A percentile compares a stretch with the other conserved stretches of the same genome.
Conservation (phyloP, 2,888 invertebrate genomes). For the Tetrapedia diversipes region DNA sequence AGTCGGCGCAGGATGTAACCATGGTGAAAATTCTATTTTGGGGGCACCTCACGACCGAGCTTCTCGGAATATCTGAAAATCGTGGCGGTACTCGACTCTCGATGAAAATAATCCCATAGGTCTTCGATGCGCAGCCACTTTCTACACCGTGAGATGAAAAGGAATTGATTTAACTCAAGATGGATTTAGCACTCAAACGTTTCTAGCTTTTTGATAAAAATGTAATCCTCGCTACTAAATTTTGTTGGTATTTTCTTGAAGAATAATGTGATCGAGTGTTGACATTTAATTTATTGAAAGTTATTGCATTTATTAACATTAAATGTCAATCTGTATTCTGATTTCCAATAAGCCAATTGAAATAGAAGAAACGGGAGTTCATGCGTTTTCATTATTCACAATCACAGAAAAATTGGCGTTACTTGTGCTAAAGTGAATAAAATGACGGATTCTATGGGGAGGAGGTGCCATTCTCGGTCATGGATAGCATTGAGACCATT, state of each 20-base stretch:
- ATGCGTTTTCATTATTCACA: background rate
- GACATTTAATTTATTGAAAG: too few species aligned
- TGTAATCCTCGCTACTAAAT: too few species aligned
- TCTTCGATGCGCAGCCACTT: background rate
- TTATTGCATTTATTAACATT: too few species aligned
- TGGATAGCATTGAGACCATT: slow-evolving; percentile 29
- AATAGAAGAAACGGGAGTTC: background rate
- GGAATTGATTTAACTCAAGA: background rate
- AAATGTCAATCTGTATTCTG: too few species aligned
- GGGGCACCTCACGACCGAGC: slow-evolving; percentile 19
- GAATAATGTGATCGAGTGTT: too few species aligned
- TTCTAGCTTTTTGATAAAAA: background rate
- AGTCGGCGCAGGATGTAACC: slow-evolving; percentile 8
- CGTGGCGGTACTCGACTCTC: slow-evolving; percentile 10
- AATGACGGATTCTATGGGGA: slow-evolving; percentile 16
- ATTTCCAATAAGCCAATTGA: background rate
- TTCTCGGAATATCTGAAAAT: slow-evolving; percentile 39
- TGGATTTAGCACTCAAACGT: background rate
- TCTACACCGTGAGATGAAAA: background rate
- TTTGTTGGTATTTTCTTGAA: too few species aligned
- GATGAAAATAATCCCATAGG: slow-evolving; percentile 49
- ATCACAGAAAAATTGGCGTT: slow-evolving; percentile 11
- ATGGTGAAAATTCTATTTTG: slow-evolving; percentile 54
- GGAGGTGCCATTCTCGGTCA: slow-evolving; percentile 1
- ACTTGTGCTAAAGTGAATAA: slow-evolving; percentile 11